Evolutionary conservation across 2,888 invertebrate species (phyloP).

Genomic region (Emmelina monodactyla): DNA sequence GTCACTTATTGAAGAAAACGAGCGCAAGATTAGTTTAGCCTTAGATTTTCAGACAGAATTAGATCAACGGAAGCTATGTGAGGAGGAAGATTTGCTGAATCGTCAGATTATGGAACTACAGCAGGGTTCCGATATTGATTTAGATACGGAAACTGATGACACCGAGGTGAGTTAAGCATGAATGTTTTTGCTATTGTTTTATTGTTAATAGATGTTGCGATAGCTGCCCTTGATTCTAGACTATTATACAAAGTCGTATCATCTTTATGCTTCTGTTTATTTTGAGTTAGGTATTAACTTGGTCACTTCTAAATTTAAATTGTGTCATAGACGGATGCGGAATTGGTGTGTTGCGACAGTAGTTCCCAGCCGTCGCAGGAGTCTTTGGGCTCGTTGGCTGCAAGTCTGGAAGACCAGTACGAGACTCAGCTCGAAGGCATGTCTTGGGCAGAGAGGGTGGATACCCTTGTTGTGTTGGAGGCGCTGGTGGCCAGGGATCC

Average conservation of each 20-base stretch:
- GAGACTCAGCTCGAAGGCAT: constrained; percentile 76
- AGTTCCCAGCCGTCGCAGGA: constrained; percentile 23
- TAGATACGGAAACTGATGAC: constrained; percentile 85
- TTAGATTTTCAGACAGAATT: constrained; percentile 74
- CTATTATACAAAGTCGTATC: too few species aligned
- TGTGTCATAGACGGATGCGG: constrained; percentile 72
- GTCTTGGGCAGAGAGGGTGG: constrained; percentile 87
- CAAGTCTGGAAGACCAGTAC: constrained; percentile 71
- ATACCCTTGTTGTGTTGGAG: constrained; percentile 78
- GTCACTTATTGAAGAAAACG: constrained; percentile 60
- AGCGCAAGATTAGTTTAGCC: constrained; percentile 66
- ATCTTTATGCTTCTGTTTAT: too few species aligned
- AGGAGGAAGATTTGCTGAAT: constrained; percentile 78
- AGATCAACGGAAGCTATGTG: constrained; percentile 76
- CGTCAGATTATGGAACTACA: constrained; percentile 79
- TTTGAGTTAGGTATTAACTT: too few species aligned
- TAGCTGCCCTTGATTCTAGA: too few species aligned
- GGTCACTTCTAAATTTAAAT: too few species aligned
- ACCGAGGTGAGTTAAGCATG: constrained; percentile 59
- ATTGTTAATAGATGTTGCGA: too few species aligned
- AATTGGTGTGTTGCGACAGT: constrained; percentile 60
- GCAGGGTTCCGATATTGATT: constrained; percentile 74
- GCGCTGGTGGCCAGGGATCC: constrained; percentile 88
- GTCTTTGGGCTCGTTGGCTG: constrained; percentile 24
- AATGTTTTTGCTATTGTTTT: too few species aligned